Base-by-base conservation (phyloP, 2,797 vertebrate species). In the Botia kubotai region DNA sequence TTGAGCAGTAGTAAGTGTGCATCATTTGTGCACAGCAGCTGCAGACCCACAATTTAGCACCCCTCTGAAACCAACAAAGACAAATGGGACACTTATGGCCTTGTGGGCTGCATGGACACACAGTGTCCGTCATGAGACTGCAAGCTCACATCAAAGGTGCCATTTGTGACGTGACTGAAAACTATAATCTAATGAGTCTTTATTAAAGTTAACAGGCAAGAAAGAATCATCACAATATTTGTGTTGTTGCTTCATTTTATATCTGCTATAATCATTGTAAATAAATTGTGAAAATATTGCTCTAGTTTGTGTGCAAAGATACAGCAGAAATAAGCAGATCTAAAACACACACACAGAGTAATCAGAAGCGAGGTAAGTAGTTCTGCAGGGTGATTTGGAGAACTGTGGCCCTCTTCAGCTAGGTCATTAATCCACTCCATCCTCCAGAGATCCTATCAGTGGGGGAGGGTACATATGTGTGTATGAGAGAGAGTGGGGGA, bases 351-450 rank as follows among this genome's bases (percentile, higher is more conserved):
- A 68, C 75, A 70, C 75, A 79, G 67, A 77, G 71, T 67, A 74
- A 77, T 82, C 66, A 74, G 17, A 60, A 71, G 63, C 65, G 82
- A 81, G 55, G 60, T 78, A 57, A 72, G 77, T 16, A 82, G 77
- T 82, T 57, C 57, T 79, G 63, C 29, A 13, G 55, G 63, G 80
- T 85, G 84, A 85, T 87, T 84, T 84, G 79, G 83, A 86, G 82
- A 82, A 81, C 75, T 78, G 29, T 75, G 84, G 75, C 68, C 76
- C 85, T 88, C 86, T 85, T 82, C 85, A 84, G 87, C 77, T 82
- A 86, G 87, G 86, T 86, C 85, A 88, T 88, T 88, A 87, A 86
- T 88, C 83, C 86, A 84, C 74, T 79, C 80, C 79, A 71, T 75
- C 84, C 86, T 83, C 83, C 52, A 83, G 87, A 87, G 85, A 85